Conservation (phyloP, 2,888 invertebrate genomes). For the Drosophila atroscutellata region DNA sequence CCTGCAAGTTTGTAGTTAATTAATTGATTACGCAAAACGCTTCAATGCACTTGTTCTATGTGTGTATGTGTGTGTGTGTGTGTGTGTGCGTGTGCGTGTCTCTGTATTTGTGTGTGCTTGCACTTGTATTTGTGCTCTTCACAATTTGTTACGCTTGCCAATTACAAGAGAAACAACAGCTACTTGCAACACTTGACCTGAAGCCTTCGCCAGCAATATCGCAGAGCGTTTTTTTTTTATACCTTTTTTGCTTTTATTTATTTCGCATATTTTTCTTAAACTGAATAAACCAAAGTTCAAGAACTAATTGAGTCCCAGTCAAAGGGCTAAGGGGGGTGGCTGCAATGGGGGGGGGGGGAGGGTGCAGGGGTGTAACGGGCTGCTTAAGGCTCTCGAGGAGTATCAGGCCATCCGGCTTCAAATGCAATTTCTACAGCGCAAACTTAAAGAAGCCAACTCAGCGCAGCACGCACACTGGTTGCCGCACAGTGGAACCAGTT, state of each 20-base stretch:
- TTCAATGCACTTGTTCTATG: conserved; percentile 54
- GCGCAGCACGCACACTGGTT: not conserved
- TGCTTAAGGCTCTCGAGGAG: conserved; percentile 7
- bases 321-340: not conserved
- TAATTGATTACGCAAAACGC: conserved; percentile 74
- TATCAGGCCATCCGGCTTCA: conserved; percentile 19
- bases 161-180: conserved; percentile 51
- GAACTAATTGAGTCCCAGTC: conserved; percentile 64
- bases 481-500: conserved; percentile 21
- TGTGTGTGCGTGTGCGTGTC: not conserved
- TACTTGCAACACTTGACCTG: conserved; percentile 35
- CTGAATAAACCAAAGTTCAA: conserved; percentile 56
- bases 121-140: conserved; percentile 17
- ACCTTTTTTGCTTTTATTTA: conserved; percentile 9
- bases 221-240: conserved; percentile 12
- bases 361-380: not conserved
- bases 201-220: conserved; percentile 27
- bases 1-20: conserved; percentile 67
- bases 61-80: conserved; percentile 4
- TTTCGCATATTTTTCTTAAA: conserved; percentile 9
- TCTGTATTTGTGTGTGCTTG: conserved; percentile 10
- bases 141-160: conserved; percentile 71
- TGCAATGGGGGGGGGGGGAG: no score
- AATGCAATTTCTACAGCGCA: conserved; percentile 41
- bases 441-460: conserved; percentile 1